Percentiles rank a stretch among this genome's conserved stretches.
Conservation (phyloP, 2,113 vertebrate species). For the Heterochromis multidens region DNA sequence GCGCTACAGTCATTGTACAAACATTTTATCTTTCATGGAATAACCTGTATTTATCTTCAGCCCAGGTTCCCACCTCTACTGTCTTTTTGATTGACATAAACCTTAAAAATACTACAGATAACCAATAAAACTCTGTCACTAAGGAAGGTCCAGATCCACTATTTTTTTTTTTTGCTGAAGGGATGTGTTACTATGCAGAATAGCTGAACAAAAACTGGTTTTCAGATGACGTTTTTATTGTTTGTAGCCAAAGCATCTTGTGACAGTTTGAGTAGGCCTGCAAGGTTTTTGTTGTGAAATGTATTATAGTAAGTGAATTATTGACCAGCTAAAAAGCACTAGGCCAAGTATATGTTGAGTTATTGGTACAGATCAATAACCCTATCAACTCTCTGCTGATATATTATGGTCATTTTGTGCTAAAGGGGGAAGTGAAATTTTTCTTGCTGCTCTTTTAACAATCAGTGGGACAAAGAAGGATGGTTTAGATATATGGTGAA, state of each 20-base stretch:
- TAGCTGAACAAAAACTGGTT: not conserved
- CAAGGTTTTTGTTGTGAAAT: not conserved
- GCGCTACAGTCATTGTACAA: not conserved
- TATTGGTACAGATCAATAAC: constrained; percentile 52
- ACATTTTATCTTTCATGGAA: not conserved
- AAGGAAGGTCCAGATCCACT: not conserved
- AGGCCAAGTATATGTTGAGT: constrained; percentile 37
- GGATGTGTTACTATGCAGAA: not conserved
- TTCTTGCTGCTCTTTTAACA: constrained; percentile 20
- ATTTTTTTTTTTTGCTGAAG: not conserved
- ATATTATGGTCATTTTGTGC: constrained; percentile 6
- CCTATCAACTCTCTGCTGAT: constrained; percentile 24
- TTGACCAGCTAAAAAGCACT: constrained; percentile 10
- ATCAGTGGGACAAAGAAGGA: not conserved
- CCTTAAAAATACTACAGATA: not conserved
- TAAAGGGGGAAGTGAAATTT: constrained; percentile 1
- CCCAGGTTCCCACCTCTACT: not conserved
- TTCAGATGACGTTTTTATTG: not conserved
- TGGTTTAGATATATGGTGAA: constrained; percentile 3
- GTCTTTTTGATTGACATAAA: not conserved
- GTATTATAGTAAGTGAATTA: constrained; percentile 28
- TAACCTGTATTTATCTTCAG: not conserved
- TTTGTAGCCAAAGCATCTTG: not conserved
- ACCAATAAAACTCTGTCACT: not conserved
- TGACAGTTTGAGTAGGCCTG: not conserved